Base-by-base conservation (phyloP, 2,797 vertebrate species). In the Thaleichthys pacificus region DNA sequence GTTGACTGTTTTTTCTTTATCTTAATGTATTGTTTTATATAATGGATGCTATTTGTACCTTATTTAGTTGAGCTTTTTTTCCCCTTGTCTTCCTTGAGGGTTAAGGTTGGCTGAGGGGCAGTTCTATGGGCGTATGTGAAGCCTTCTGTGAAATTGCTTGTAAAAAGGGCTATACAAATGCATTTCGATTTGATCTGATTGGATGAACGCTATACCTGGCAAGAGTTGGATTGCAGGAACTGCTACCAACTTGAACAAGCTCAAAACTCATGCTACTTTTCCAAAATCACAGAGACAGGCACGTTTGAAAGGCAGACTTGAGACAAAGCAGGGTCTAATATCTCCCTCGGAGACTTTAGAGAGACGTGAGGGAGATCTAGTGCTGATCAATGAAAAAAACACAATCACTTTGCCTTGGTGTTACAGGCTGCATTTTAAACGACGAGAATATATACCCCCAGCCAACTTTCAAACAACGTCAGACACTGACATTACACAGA, bases 371-470 rank as follows among this genome's bases (percentile, higher is more conserved):
- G 30, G 70, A 62, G 65, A 73, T 57, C 77, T 68, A 17, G 22
- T 1, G 35, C 62, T 51, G 38, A 71, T 60, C 66, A 49, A 72
- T 2, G 58, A 74, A 76, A 19, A 79, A 26, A 26, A 26, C 26
- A 26, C 77, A 78, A 86, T 79, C 84, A 83, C 71, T 75, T 78
- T 72, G 72, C 78, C 62, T 86, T 56, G 79, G 28, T 26, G 4
- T 24, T n/a, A 11, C 38, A 77, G 72, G 68, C 62, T 68, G 17
- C 15, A n/a, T 19, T 82, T 19, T 82, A 83, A 77, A 79, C 58
- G 79, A 85, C 71, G 75, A 62, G 77, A 82, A 82, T 81, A 71
- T 78, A 84, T 24, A 24, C 85, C 80, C 11, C 1, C 32, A 9
- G 6, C 19, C 15, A 63, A 19, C 15, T 17, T 32, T 19, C 19